Evolutionary conservation across 1,140 invertebrate genomes (phyloP).

Genomic region (Platyura marginata): DNA sequence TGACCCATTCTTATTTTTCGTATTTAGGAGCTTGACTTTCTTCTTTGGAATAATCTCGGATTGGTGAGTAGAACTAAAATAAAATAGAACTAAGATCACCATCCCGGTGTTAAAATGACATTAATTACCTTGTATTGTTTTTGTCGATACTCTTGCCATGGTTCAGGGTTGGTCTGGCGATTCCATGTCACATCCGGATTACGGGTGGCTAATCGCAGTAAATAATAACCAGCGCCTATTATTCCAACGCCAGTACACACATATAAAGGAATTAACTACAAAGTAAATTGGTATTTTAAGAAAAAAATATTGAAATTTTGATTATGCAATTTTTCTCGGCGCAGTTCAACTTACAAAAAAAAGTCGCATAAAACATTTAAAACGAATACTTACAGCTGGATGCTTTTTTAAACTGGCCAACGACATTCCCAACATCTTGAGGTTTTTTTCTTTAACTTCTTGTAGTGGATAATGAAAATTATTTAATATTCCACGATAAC

Average conservation of each 20-base stretch:
- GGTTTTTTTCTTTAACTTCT: no score
- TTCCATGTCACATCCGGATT: slow-evolving; percentile 69
- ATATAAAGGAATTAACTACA: slow-evolving; percentile 59
- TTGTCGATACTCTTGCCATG: slow-evolving; percentile 55
- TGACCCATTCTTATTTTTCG: slow-evolving; percentile 22
- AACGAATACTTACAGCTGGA: slow-evolving; percentile 32
- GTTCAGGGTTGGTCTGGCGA: slow-evolving; percentile 46
- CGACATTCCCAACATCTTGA: background rate
- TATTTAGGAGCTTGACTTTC: slow-evolving; percentile 44
- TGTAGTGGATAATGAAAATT: no score
- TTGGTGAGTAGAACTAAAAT: slow-evolving; percentile 46
- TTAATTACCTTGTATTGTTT: slow-evolving; percentile 63
- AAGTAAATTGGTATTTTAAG: slow-evolving; percentile 8
- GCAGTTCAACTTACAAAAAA: background rate
- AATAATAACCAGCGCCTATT: slow-evolving; percentile 37
- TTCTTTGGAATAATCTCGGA: slow-evolving; percentile 37
- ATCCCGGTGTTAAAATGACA: background rate
- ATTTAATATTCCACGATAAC: no score
- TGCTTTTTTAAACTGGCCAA: slow-evolving; percentile 33
- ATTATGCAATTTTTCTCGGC: background rate
- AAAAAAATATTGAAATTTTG: slow-evolving; percentile 4
- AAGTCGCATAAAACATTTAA: slow-evolving; percentile 5
- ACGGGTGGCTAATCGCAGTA: slow-evolving; percentile 41
- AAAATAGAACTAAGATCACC: slow-evolving; percentile 9
- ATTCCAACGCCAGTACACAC: slow-evolving; percentile 46